Percentiles rank a stretch among this genome's conserved stretches.
These are phyloP conservation scores for Sternarchorhynchus goeldii DNA, from an alignment of 2,797 vertebrate species.

Conservation along the genomic window DNA sequence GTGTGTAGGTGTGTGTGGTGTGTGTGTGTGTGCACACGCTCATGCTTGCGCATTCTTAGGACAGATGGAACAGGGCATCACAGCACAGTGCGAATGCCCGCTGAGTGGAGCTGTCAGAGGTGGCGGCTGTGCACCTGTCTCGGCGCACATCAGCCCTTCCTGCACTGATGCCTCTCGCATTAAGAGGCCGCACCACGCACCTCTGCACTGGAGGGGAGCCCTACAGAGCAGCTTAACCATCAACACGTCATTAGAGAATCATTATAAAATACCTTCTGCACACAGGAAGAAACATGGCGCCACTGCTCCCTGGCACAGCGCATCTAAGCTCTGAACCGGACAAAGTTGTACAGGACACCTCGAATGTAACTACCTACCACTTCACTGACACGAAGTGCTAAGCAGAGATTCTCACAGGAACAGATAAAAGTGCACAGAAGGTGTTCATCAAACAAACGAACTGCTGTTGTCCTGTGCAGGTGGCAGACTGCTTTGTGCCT, in stretches of 20 bases:
- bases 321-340: background rate
- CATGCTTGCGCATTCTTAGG: conserved; percentile 4
- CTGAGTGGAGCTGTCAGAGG: conserved; percentile 51
- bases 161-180: conserved; percentile 40
- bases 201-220: conserved; percentile 30
- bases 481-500: background rate
- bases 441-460: conserved; percentile 6
- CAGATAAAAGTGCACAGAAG: background rate
- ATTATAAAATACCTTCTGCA: conserved; percentile 14
- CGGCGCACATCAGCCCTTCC: conserved; percentile 51
- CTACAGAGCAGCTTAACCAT: conserved; percentile 41
- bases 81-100: conserved; percentile 46
- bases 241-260: conserved; percentile 48
- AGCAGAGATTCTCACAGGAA: too few relatives aligned
- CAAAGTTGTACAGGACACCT: too few relatives aligned
- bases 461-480: background rate
- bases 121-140: conserved; percentile 46
- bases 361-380: background rate
- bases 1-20: conserved; percentile 23
- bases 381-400: background rate
- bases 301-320: background rate
- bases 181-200: conserved; percentile 33
- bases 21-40: conserved; percentile 11
- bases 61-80: conserved; percentile 57
- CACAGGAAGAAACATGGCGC: background rate